Evolutionary conservation across 1,140 invertebrate species (phyloP).

Genomic region (Drosophila malerkotliana): DNA sequence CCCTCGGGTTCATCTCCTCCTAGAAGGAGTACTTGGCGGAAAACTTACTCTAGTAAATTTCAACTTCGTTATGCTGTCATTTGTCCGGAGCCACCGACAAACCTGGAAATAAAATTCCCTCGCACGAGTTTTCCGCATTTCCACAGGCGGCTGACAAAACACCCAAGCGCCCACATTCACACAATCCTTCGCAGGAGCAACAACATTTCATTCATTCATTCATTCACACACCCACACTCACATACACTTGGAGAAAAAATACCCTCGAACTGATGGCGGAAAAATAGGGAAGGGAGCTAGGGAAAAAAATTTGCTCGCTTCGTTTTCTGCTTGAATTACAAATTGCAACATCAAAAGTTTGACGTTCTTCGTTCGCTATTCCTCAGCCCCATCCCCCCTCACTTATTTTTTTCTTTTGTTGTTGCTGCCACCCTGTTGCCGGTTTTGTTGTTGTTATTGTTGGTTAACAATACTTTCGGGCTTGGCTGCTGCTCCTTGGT

Average conservation of each 20-base stretch:
- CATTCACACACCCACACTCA: slow-evolving; percentile 45
- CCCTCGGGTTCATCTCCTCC: background rate
- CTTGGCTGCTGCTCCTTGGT: slow-evolving; percentile 49
- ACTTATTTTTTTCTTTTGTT: background rate
- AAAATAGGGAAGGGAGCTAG: slow-evolving; percentile 29
- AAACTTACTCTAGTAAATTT: slow-evolving; percentile 28
- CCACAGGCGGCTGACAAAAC: slow-evolving; percentile 7
- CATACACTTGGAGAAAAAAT: slow-evolving; percentile 17
- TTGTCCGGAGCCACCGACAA: slow-evolving; percentile 37
- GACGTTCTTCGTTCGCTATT: slow-evolving; percentile 72
- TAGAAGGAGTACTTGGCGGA: background rate
- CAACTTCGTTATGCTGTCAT: slow-evolving; percentile 40
- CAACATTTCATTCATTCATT: slow-evolving; percentile 54
- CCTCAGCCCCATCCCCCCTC: background rate
- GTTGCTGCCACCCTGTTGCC: slow-evolving; percentile 3
- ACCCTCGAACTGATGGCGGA: slow-evolving; percentile 13
- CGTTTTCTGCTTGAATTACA: slow-evolving; percentile 83
- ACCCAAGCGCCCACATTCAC: slow-evolving; percentile 34
- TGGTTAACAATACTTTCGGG: slow-evolving; percentile 78
- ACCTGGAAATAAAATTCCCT: slow-evolving; percentile 64
- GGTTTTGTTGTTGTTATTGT: slow-evolving; percentile 61
- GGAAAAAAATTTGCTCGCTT: slow-evolving; percentile 72
- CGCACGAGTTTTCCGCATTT: slow-evolving; percentile 24
- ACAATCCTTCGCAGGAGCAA: slow-evolving; percentile 13
- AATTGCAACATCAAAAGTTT: slow-evolving; percentile 83